phyloP scores from a whole-genome alignment of 2,797 vertebrate species.

The Lacerta bilineata region DNA sequence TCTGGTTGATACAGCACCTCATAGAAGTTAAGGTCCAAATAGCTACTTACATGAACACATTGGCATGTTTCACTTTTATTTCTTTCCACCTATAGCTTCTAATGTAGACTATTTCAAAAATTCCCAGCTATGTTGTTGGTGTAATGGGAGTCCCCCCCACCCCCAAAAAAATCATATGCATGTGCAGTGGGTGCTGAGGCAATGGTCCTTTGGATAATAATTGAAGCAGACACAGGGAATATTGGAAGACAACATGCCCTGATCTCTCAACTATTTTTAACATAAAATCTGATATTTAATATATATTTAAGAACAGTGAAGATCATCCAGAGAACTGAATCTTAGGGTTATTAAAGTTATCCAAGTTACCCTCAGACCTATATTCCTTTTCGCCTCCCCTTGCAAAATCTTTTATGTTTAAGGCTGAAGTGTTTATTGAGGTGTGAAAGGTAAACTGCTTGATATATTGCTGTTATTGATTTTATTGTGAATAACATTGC shows the following conservation, averaged over 20 bases:
- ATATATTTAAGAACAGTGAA: not conserved
- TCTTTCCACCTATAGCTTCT: not conserved
- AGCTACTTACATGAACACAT: not conserved
- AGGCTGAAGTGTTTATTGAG: slow-evolving; percentile 35
- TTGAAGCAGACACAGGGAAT: not conserved
- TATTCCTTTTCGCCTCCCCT: not conserved
- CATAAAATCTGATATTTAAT: not conserved
- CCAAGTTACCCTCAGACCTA: not conserved
- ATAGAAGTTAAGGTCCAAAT: not conserved
- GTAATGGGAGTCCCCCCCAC: not conserved
- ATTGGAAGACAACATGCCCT: not conserved
- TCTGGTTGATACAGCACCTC: not conserved
- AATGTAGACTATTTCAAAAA: not conserved
- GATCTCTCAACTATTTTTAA: not conserved
- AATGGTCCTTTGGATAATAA: not conserved
- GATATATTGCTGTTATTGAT: slow-evolving; percentile 41
- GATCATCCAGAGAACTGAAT: not conserved
- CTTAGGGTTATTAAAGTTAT: not conserved
- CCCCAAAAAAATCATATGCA: too few species aligned
- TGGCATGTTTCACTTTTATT: not conserved
- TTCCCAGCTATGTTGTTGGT: not conserved
- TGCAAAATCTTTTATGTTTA: slow-evolving; percentile 8
- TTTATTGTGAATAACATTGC: slow-evolving; percentile 47
- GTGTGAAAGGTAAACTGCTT: slow-evolving; percentile 45
- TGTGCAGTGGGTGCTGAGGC: not conserved